phyloP scores from a whole-genome alignment of 2,797 vertebrate genomes.

The Thamnophis elegans region DNA sequence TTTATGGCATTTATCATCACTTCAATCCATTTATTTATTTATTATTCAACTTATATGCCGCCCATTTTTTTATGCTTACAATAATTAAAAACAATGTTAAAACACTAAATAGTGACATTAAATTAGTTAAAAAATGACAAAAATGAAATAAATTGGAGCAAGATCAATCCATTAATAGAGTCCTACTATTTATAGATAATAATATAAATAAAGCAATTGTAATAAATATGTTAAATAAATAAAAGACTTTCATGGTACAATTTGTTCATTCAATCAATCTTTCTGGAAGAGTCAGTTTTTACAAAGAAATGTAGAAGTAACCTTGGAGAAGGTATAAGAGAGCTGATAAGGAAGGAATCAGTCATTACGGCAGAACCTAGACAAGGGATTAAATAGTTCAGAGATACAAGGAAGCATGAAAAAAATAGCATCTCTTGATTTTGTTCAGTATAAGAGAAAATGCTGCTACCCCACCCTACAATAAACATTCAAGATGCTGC shows the following conservation, averaged over 20 bases:
- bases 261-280: background rate
- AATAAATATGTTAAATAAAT: background rate
- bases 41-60: background rate
- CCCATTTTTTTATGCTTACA: background rate
- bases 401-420: background rate
- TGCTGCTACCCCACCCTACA: background rate
- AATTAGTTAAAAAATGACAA: background rate
- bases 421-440: background rate
- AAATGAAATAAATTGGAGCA: background rate
- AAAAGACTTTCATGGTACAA: background rate
- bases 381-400: background rate
- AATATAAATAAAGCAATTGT: background rate
- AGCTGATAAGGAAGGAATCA: background rate
- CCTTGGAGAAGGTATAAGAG: background rate
- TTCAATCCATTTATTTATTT: background rate
- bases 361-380: background rate
- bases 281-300: background rate
- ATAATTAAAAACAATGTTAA: background rate
- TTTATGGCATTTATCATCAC: background rate
- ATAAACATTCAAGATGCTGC: background rate
- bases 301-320: background rate
- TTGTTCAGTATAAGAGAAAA: background rate
- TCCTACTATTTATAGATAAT: background rate
- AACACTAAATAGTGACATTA: background rate
- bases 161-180: background rate